Evolutionary conservation across 2,888 invertebrate genomes (phyloP).

Genomic region (Isotomurus palustris): DNA sequence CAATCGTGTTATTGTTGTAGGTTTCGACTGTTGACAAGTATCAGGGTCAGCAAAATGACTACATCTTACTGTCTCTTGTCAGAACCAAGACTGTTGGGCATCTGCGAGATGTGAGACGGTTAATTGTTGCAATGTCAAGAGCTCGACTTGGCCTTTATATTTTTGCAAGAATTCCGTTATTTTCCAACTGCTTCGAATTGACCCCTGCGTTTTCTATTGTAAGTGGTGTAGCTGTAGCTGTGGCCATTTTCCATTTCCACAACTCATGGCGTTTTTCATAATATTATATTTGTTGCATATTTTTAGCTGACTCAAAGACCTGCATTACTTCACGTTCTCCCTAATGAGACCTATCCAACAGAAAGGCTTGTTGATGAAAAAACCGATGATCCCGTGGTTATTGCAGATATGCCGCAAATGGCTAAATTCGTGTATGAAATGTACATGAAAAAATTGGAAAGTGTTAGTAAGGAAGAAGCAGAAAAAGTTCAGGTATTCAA

Average conservation of each 20-base stretch:
- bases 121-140: slow-evolving; percentile 96
- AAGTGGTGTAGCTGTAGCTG: slow-evolving; percentile 36
- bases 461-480: slow-evolving; percentile 40
- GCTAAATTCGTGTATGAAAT: slow-evolving; percentile 90
- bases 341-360: slow-evolving; percentile 74
- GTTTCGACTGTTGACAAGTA: slow-evolving; percentile 97
- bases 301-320: slow-evolving; percentile 73
- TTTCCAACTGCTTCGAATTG: slow-evolving; percentile 94
- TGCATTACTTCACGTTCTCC: slow-evolving; percentile 69
- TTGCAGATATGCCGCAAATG: slow-evolving; percentile 89
- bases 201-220: slow-evolving; percentile 91
- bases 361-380: slow-evolving; percentile 55
- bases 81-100: slow-evolving; percentile 97
- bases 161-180: slow-evolving; percentile 86
- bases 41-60: slow-evolving; percentile 99
- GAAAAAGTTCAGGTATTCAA: slow-evolving; percentile 16
- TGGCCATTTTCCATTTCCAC: not conserved
- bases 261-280: no score
- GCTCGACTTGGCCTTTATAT: slow-evolving; percentile 94
- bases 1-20: slow-evolving; percentile 49
- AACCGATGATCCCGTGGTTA: slow-evolving; percentile 55
- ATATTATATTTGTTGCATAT: not conserved
- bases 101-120: slow-evolving; percentile 87
- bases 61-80: slow-evolving; percentile 91
- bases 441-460: slow-evolving; percentile 72